Base-by-base conservation (phyloP, 2,888 invertebrate genomes). In the Drepana falcataria region DNA sequence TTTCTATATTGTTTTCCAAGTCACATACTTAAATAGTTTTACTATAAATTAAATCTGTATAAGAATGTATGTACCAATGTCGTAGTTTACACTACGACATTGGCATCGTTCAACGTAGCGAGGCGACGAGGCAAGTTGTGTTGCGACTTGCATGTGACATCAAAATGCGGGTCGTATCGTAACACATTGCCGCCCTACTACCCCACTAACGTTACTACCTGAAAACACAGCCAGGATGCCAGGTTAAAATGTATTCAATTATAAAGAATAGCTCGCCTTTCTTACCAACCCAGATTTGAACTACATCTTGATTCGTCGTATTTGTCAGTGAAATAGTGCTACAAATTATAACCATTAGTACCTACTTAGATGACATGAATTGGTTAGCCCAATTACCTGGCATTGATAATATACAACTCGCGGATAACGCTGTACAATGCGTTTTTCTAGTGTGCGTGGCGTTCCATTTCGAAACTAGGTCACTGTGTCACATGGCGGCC, bases 381-480 rank as follows among this genome's bases (percentile, higher is more conserved):
- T 66, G 65, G 69, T 70, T 74, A 73, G 70, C 71, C 66, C 67
- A 76, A 77, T 77, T 75, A 78, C 73, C 69, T 69, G 63, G 67
- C 73, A 68, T 63, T 69, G 21, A 35, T 35, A 33, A 40, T 9
- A 51, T 37, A 34, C 5, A 71, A 74, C 69, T 44, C 70, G 75
- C 73, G 71, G 75, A 71, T 77, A 75, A 73, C 71, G 70, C 65
- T 75, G 75, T 78, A 74, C 77, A 71, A 75, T 9, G 9, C 76
- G 73, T 73, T 82, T 77, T 77, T 79, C 80, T 84, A 82, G 83
- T 85, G 83, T 81, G 83, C 81, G 83, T 78, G 77, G 79, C 83
- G 87, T 87, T 89, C 87, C 89, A 88, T 90, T 89, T 91, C 83
- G 79, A 86, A 91, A 90, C 84, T 90, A 74, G 91, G 91, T 90